Evolutionary conservation across 2,113 vertebrate genomes (phyloP).

Genomic region (Beaufortia kweichowensis): DNA sequence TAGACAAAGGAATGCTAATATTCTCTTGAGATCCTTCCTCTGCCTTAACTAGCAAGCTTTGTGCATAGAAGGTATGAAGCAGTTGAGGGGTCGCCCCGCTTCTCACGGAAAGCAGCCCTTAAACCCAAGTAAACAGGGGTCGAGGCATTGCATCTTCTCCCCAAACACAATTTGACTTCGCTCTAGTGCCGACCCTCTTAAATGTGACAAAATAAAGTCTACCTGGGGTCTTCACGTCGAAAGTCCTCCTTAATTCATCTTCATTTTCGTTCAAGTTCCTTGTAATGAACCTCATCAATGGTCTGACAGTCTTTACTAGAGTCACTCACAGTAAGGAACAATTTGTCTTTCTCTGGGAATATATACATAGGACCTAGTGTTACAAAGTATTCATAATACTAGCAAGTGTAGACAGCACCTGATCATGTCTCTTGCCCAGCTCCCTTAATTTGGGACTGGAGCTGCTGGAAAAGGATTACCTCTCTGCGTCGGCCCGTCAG

Average conservation of each 20-base stretch:
- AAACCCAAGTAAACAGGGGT: slow-evolving; percentile 17
- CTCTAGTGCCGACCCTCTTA: slow-evolving; percentile 11
- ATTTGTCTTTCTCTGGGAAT: too few species aligned
- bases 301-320: background rate
- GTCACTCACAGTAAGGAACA: background rate
- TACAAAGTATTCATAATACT: too few species aligned
- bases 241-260: slow-evolving; percentile 1
- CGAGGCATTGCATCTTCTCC: background rate
- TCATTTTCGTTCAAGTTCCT: background rate
- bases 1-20: slow-evolving; percentile 34
- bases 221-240: background rate
- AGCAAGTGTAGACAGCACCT: too few species aligned
- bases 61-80: too few species aligned
- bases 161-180: slow-evolving; percentile 8
- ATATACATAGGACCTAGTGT: too few species aligned
- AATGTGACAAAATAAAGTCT: slow-evolving; percentile 15
- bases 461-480: too few species aligned
- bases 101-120: slow-evolving; percentile 10
- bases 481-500: too few species aligned
- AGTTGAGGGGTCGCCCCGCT: too few species aligned
- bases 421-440: too few species aligned
- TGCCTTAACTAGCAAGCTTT: slow-evolving; percentile 15
- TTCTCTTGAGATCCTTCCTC: slow-evolving; percentile 8
- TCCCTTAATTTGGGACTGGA: too few species aligned
- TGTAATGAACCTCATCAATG: slow-evolving; percentile 15